phyloP scores from a whole-genome alignment of 2,113 vertebrate genomes.

The Eubucco bourcierii region DNA sequence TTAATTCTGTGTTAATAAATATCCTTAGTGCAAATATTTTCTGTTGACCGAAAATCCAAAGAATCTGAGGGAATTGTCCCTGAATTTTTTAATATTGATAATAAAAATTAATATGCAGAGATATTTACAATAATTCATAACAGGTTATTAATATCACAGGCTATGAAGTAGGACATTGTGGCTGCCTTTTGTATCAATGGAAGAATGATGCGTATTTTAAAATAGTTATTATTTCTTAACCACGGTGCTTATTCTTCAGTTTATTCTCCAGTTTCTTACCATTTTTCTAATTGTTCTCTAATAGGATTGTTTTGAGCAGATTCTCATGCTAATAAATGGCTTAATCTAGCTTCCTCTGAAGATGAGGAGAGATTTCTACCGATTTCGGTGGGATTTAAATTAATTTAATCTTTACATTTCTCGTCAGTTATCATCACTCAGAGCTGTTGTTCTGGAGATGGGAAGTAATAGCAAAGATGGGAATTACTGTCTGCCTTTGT shows the following conservation, averaged over 20 bases:
- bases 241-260: not conserved
- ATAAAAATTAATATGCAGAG: no score
- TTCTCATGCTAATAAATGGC: not conserved
- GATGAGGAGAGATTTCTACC: not conserved
- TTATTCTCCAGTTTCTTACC: not conserved
- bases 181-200: not conserved
- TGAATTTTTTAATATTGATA: no score
- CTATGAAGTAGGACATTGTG: not conserved
- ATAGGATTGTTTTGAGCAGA: not conserved
- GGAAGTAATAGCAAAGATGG: not conserved
- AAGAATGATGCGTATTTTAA: not conserved
- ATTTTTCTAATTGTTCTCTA: not conserved
- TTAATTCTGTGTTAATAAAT: no score
- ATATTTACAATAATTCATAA: no score
- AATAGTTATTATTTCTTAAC: not conserved
- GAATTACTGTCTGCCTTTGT: not conserved
- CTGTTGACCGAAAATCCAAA: no score
- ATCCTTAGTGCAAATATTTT: no score
- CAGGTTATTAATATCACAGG: no score
- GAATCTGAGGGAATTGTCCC: no score
- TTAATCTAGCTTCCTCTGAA: not conserved
- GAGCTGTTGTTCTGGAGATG: not conserved
- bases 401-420: not conserved
- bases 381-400: constrained; percentile 21
- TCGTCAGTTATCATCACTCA: not conserved